Base-by-base conservation (phyloP, 2,797 vertebrate genomes). In the Psittacula derbiana region DNA sequence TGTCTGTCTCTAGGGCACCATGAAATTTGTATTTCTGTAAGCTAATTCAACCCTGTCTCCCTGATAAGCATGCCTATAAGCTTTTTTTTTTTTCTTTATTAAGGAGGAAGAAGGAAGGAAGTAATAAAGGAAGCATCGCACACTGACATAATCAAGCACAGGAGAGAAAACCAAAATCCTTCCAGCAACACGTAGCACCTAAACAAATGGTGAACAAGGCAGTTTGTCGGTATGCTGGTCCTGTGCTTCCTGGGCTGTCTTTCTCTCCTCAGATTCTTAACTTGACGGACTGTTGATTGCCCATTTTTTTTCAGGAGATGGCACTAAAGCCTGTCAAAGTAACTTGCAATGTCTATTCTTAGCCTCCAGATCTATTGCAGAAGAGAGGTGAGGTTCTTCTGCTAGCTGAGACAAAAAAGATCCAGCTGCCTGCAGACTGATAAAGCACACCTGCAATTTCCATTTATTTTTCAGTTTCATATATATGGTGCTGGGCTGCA, bases 381-480 rank as follows among this genome's bases (percentile, higher is more conserved):
- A 74, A 57, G 31, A 76, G 67, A 80, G 81, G 62, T 73, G 43
- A 43, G 50, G 53, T 57, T 92, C 72, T 87, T 87, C 79, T 79
- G 27, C 47, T 61, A 49, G 64, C 62, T 4, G 8, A 80, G 53
- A 95, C 72, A 93, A 80, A 92, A 86, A 90, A 60, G 66, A 71
- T 91, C 78, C 96, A 94, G 53, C 87, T 95, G 75, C 80, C 83
- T 85, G 71, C 15, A 23, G 52, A 47, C 58, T 84, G 93, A 95
- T 95, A 92, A 95, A 88, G 52, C 41, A 90, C 86, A 55, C 7
- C 72, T 86, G 46, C 53, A 88, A 74, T 94, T 95, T 92, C 76
- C 92, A 46, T 94, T 96, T 93, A 72, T 81, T 94, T 92, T 76
- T 96, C 90, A 21, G 21, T 91, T 97, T 95, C 28, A 33, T 75